Base-by-base conservation (phyloP, 2,797 vertebrate genomes). In the Ptychadena robeensis region DNA sequence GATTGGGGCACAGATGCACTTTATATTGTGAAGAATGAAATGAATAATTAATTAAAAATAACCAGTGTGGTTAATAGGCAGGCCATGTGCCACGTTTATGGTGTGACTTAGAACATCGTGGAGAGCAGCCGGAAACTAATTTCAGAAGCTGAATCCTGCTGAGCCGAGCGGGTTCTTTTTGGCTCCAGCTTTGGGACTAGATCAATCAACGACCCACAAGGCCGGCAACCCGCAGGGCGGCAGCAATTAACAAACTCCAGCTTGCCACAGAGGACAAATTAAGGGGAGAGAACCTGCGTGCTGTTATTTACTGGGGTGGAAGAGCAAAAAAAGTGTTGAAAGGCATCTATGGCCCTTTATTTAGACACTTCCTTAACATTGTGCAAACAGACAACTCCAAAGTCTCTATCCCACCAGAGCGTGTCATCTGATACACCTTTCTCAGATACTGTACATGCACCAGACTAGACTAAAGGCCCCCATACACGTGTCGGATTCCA, bases 221-320 rank as follows among this genome's bases (percentile, higher is more conserved):
- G 81, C 38, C 53, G 40, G 81, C 15, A 44, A 85, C 84, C 82
- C 4, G 0, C 72, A 86, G 67, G 80, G 86, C 85, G 85, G 71
- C 65, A 71, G 80, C 86, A 88, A 89, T 91, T 87, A 91, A 86
- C 88, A 64, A 75, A 32, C 5, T 87, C 66, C 87, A 80, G 79
- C 86, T 82, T 72, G 82, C 68, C 12, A 53, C 30, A 40, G 74
- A 78, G 59, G 74, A 78, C 67, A 66, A 53, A 78, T 83, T 65
- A 83, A 78, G 74, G 74, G 32, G 48, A 38, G 25, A 70, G 31
- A 37, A 71, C 66, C 37, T 71, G 66, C 30, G 15, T 44, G 67
- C n/a, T 40, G 37, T 69, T 77, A 44, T 77, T 82, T 71, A 77
- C 73, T 48, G 18, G 64, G 30, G 65, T 38, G 53, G 27, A 66